Base-by-base conservation (phyloP, 2,113 vertebrate species). In the Sapajus apella region DNA sequence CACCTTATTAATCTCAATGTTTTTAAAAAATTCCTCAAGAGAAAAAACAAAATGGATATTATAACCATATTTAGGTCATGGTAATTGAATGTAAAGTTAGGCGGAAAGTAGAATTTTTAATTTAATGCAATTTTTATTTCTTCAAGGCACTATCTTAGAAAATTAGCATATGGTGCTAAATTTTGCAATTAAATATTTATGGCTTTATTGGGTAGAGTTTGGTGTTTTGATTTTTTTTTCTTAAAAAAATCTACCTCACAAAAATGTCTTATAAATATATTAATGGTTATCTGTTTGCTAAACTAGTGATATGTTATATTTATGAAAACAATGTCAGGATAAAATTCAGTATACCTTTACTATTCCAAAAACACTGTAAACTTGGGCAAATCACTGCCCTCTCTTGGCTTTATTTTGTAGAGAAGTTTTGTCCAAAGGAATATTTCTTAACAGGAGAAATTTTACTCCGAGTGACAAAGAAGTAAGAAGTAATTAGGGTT, bases 61-160 rank as follows among this genome's bases (percentile, higher is more conserved):
- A 88, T 68, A 75, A 84, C 8, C 55, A 17, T 76, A 92, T 21
- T 68, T 80, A 92, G 17, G 40, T 37, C 6, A 72, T 85, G 16
- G 61, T 84, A 90, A 72, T 8, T 82, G 40, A 94, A 80, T 87
- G 23, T 14, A 83, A 40, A 50, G 56, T 73, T 96, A 23, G 9
- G 30, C 75, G 14, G 45, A 80, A 90, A 85, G 37, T 79, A 16
- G 5, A 87, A 61, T 70, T 64, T 96, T 89, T 20, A 87, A 94
- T 68, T 87, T 84, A 96, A 77, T 84, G 18, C 0, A 87, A 66
- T 50, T 92, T 56, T 52, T 90, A 32, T 64, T 96, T 82, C 68
- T 66, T 72, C 66, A 97, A 97, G 95, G 94, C 87, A 97, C 90
- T 94, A n/a, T 85, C 58, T 94, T 95, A 90, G 55, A 97, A 96